phyloP scores from a whole-genome alignment of 2,113 vertebrate genomes.

The Ailuropoda melanoleuca region DNA sequence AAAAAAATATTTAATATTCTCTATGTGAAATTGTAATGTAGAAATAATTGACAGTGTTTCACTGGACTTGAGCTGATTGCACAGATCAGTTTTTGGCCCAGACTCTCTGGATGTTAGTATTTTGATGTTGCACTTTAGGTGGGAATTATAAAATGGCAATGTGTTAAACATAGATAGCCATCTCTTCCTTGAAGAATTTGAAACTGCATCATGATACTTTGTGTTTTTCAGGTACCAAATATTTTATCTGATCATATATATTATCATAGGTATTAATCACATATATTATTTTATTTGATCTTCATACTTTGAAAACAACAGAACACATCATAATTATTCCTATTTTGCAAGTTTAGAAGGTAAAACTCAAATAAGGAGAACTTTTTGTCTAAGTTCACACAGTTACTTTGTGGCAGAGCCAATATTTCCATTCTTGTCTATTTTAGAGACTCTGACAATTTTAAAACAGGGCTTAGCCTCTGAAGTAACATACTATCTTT shows the following conservation, averaged over 20 bases:
- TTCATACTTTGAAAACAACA: not conserved
- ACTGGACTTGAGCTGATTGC: not conserved
- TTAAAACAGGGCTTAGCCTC: not conserved
- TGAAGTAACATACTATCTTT: not conserved
- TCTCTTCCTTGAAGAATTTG: not conserved
- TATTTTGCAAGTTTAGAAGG: not conserved
- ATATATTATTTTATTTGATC: not conserved
- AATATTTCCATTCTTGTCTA: not conserved
- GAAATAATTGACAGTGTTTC: not conserved
- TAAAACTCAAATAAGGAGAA: not conserved
- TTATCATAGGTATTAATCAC: not conserved
- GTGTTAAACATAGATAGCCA: not conserved
- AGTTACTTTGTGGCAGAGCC: not conserved
- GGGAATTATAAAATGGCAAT: not conserved
- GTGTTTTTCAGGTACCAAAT: not conserved
- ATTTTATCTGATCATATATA: not conserved
- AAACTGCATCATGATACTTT: not conserved
- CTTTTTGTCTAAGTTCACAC: not conserved
- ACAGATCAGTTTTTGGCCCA: not conserved
- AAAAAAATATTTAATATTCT: not conserved
- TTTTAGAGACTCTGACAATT: not conserved
- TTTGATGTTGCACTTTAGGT: not conserved
- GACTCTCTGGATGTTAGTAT: not conserved
- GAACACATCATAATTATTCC: not conserved
- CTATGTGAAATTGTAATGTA: not conserved